These are phyloP conservation scores for Delphinus delphis DNA, from an alignment of 2,113 vertebrate species.

Conservation along the genomic window DNA sequence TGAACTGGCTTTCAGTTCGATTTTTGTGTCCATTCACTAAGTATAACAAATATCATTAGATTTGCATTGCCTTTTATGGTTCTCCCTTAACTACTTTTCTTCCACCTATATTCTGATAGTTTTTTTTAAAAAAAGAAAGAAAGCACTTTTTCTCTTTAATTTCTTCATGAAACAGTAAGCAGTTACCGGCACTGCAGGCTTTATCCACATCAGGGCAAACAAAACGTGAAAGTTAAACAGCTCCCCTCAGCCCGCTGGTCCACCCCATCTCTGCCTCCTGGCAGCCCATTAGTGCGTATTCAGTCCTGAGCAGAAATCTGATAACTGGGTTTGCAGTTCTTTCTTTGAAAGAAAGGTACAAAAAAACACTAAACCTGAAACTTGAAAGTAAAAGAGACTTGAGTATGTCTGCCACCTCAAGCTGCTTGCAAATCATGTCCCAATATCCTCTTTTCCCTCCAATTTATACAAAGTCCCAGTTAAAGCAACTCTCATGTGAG, in stretches of 20 bases:
- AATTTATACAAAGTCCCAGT: not conserved
- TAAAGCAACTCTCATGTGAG: not conserved
- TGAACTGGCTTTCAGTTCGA: not conserved
- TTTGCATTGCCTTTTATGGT: not conserved
- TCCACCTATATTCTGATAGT: not conserved
- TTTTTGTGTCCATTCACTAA: not conserved
- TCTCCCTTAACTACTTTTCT: not conserved
- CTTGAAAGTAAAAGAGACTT: not conserved
- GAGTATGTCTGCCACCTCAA: not conserved
- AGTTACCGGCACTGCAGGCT: not conserved
- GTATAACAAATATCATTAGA: not conserved
- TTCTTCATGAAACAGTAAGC: not conserved
- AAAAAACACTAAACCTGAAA: not conserved
- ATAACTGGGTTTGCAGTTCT: constrained; percentile 14
- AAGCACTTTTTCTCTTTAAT: not conserved
- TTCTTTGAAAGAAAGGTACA: not conserved
- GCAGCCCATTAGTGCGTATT: not conserved
- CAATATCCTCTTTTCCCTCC: not conserved
- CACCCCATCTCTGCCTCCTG: accelerated
- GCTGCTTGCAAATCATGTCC: not conserved
- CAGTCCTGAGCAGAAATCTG: not conserved
- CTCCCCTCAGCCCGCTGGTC: not conserved
- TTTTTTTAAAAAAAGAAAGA: not conserved
- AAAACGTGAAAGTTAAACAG: not conserved
- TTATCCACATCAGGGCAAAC: not conserved